A percentile compares a stretch with the other conserved stretches of the same genome.
Evolutionary conservation across 1,140 invertebrate species (phyloP).

Genomic region (Papilio dardanus): DNA sequence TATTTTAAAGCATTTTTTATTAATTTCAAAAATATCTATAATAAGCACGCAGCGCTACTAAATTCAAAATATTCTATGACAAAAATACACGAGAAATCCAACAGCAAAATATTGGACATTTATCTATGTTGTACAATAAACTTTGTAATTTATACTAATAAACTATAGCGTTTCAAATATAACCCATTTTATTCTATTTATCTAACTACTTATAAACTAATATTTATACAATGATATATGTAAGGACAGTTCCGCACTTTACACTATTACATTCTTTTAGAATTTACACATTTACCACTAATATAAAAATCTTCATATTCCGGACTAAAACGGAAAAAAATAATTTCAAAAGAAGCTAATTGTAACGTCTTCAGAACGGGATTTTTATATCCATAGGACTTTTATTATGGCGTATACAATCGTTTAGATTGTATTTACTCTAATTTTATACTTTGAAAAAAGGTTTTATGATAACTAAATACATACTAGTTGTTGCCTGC

Average conservation of each 20-base stretch:
- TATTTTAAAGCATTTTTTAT: slow-evolving; percentile 77
- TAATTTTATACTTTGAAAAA: neutral
- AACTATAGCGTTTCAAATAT: slow-evolving; percentile 45
- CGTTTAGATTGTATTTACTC: slow-evolving; percentile 5
- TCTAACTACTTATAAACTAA: slow-evolving; percentile 64
- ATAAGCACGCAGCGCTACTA: slow-evolving; percentile 75
- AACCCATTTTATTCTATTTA: slow-evolving; percentile 55
- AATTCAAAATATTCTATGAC: slow-evolving; percentile 72
- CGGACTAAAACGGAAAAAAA: no score
- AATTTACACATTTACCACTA: no score
- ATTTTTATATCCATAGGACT: no score
- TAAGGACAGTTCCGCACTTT: slow-evolving; percentile 41
- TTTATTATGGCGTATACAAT: slow-evolving; percentile 12
- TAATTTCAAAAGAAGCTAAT: no score
- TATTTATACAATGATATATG: slow-evolving; percentile 57
- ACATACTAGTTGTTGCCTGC: no score
- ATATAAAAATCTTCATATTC: no score
- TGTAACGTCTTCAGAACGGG: no score
- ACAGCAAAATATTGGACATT: slow-evolving; percentile 50
- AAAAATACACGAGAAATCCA: slow-evolving; percentile 69
- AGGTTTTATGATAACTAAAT: no score
- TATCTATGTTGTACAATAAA: slow-evolving; percentile 50
- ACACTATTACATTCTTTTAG: slow-evolving; percentile 18
- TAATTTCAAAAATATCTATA: slow-evolving; percentile 79
- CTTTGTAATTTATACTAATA: slow-evolving; percentile 53